Conservation (phyloP, 2,797 vertebrate genomes). For the Coluber constrictor region DNA sequence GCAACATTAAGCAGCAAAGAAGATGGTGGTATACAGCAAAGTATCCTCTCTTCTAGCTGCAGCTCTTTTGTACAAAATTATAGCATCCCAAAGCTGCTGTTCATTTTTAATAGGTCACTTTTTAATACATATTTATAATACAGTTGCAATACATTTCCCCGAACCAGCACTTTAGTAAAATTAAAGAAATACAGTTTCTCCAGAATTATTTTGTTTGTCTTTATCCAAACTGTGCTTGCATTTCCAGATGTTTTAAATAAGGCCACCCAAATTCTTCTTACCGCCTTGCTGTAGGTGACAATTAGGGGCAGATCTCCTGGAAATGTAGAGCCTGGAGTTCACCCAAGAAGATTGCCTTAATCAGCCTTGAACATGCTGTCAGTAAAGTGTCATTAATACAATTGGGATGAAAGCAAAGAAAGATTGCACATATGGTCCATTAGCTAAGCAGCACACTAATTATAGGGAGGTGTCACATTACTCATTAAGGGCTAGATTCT, state of each 20-base stretch:
- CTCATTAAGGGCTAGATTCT: constrained; percentile 46
- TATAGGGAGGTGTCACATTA: constrained; percentile 48
- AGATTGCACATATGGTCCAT: constrained; percentile 41
- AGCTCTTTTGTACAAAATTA: background rate
- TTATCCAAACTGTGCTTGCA: background rate
- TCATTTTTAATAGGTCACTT: background rate
- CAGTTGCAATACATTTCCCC: background rate
- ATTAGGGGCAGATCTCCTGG: background rate
- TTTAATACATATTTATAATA: background rate
- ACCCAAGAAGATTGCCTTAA: constrained; percentile 24
- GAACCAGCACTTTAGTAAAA: background rate
- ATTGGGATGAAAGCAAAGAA: constrained; percentile 42
- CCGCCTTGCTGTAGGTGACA: background rate
- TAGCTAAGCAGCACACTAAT: constrained; percentile 49
- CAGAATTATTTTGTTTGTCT: background rate
- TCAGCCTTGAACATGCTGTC: constrained; percentile 31
- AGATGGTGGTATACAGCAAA: background rate
- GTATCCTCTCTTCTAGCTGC: background rate
- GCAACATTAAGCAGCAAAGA: background rate
- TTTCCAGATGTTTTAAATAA: background rate
- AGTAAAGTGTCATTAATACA: constrained; percentile 5
- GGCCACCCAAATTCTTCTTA: background rate
- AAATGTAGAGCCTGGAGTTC: constrained; percentile 7
- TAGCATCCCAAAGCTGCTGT: background rate
- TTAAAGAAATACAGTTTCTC: background rate